Evolutionary conservation across 2,888 invertebrate species (phyloP), one percentile per base, ranked within the genome.

Genomic region (Caenorhabditis sinica): DNA sequence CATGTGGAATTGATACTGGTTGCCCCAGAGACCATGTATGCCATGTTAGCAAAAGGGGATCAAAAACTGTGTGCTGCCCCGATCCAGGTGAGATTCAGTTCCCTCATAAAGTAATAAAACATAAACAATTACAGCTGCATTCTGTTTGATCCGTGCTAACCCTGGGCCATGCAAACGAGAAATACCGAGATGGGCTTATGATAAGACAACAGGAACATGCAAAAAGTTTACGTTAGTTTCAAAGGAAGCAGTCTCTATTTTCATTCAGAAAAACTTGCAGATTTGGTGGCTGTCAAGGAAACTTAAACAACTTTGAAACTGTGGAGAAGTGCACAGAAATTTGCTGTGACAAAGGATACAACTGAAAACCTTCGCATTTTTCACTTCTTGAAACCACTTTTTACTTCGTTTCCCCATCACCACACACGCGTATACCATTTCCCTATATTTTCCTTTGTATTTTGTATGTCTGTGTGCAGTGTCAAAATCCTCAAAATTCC

Each of bases 281-380:
- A 15, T 92, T 89, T 83, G 86, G 90, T 23, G 92, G 92, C 17
- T 92, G 92, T 77, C 90, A 89, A 33, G 91, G 91, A 33, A 90
- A 91, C 60, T 77, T 92, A 82, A 92, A 92, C 85, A 90, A 90
- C 65, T 91, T 91, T 65, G 86, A 88, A 25, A 85, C 86, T 5
- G 60, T 92, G 40, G 83, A 92, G 79, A 85, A 88, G 43, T 92
- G 92, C 85, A 92, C 90, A 8, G 88, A 92, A 82, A 90, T 92
- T 65, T 92, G 92, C 71, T 92, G 92, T 66, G 88, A 91, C 61
- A 90, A 91, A 71, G 87, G 87, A 73, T 88, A 87, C 69, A 65
- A 84, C 45, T 82, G 43, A 30, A n/a, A n/a, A n/a, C n/a, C n/a
- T n/a, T n/a, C n/a, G n/a, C n/a, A n/a, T 17, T 61, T 11, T 61